Conservation (phyloP, 2,113 vertebrate genomes). For the Corynorhinus townsendii region DNA sequence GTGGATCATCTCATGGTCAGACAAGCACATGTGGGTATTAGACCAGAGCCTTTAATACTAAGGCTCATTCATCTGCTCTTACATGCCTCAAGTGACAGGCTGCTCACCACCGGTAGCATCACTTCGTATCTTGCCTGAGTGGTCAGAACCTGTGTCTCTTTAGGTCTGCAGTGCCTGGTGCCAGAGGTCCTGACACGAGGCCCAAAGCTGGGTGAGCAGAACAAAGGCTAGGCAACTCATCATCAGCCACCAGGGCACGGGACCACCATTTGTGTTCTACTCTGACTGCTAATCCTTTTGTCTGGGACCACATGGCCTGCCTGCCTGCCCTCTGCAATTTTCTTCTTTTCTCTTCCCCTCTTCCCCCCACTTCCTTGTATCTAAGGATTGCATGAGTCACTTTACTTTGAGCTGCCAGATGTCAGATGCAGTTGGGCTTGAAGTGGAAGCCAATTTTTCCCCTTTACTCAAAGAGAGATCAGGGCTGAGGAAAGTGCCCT, state of each 20-base stretch:
- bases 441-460: conserved; percentile 47
- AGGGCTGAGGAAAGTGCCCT: conserved; percentile 5
- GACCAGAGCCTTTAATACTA: not conserved
- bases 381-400: conserved; percentile 67
- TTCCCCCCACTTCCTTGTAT: conserved; percentile 9
- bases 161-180: not conserved
- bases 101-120: not conserved
- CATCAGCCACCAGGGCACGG: not conserved
- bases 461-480: conserved; percentile 40
- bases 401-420: conserved; percentile 67
- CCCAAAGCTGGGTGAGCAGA: not conserved
- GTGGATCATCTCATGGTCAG: not conserved
- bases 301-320: not conserved
- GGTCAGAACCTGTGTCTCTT: not conserved
- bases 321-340: not conserved
- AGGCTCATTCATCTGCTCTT: not conserved
- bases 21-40: not conserved
- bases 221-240: not conserved
- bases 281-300: not conserved
- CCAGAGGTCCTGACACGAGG: not conserved
- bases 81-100: not conserved
- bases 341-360: not conserved
- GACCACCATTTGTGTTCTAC: not conserved
- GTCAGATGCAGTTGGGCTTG: conserved; percentile 51
- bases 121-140: not conserved